Conservation (phyloP, 2,888 invertebrate genomes). For the Colletes collaris region DNA sequence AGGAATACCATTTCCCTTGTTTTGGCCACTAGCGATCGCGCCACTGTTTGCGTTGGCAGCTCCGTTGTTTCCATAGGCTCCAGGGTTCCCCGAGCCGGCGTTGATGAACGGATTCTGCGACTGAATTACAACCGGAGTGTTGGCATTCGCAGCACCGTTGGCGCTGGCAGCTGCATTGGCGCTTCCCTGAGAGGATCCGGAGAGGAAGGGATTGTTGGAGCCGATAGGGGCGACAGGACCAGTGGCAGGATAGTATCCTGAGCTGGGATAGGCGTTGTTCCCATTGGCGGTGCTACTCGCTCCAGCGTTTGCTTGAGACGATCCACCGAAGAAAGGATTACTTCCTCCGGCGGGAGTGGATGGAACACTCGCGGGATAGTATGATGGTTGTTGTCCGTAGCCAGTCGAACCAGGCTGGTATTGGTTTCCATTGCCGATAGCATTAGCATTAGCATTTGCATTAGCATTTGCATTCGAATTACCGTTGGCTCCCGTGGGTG, state of each 20-base stretch:
- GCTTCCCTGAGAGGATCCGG: conserved; percentile 3
- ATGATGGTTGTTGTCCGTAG: neutral
- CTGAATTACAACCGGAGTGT: conserved; percentile 5
- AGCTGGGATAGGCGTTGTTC: conserved; percentile 24
- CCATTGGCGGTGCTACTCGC: conserved; percentile 40
- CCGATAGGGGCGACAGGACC: conserved; percentile 27
- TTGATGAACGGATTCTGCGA: conserved; percentile 40
- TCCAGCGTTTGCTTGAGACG: conserved; percentile 41
- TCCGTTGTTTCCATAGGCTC: neutral
- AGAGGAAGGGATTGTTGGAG: conserved; percentile 47
- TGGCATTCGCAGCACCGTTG: conserved; percentile 24
- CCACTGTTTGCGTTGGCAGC: conserved; percentile 6
- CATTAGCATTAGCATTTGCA: conserved; percentile 48
- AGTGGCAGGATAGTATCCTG: conserved; percentile 9
- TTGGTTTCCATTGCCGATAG: conserved; percentile 30
- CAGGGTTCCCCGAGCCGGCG: neutral
- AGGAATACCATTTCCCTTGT: conserved; percentile 6
- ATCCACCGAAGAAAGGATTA: conserved; percentile 31
- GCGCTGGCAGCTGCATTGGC: conserved; percentile 43
- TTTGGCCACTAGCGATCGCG: conserved; percentile 3
- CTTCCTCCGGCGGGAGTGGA: neutral
- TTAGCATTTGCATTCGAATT: conserved; percentile 28
- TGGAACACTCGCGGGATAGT: neutral
- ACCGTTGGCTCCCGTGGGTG: conserved; percentile 31
- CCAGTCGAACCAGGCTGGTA: neutral